Conservation (phyloP, 2,797 vertebrate genomes). For the Paguma larvata region DNA sequence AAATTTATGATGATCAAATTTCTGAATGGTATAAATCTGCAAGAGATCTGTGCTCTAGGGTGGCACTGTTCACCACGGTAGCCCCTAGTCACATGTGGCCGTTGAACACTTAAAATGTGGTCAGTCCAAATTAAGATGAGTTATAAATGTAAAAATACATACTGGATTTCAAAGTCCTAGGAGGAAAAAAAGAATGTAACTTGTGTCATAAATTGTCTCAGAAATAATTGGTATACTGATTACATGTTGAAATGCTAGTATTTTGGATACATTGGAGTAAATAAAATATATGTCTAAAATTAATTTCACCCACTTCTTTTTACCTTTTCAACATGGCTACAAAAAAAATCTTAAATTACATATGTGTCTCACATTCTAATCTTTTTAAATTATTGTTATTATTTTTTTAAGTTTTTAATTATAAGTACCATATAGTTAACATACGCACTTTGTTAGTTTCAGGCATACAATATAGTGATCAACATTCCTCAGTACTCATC, state of each 20-base stretch:
- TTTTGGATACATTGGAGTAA: not conserved
- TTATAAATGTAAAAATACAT: not conserved
- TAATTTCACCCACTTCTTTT: constrained; percentile 1
- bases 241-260: not conserved
- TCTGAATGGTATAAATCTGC: not conserved
- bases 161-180: not conserved
- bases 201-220: not conserved
- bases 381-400: not conserved
- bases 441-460: not conserved
- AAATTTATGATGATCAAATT: not conserved
- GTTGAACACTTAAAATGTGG: not conserved
- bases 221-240: constrained; percentile 19
- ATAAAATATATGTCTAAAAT: constrained; percentile 30
- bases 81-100: not conserved
- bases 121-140: not conserved
- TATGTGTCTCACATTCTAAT: not conserved
- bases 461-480: not conserved
- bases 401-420: not conserved
- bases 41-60: not conserved
- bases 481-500: not conserved
- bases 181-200: not conserved
- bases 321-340: not conserved
- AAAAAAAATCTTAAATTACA: not conserved
- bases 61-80: not conserved
- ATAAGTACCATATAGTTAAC: not conserved